These are phyloP conservation scores for Digitonthophagus gazella DNA, from an alignment of 2,888 invertebrate species.

Conservation along the genomic window DNA sequence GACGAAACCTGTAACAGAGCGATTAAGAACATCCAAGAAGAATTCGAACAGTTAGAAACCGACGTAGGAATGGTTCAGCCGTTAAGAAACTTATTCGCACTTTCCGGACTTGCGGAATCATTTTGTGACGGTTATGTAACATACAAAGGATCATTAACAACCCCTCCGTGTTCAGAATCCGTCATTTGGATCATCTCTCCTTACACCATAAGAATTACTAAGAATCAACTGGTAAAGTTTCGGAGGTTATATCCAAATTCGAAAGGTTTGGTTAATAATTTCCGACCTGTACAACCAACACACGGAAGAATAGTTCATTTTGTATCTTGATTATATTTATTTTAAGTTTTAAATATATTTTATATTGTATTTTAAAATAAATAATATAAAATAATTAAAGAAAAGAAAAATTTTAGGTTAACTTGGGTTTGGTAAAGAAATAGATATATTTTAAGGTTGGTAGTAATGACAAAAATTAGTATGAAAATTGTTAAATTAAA, in stretches of 20 bases:
- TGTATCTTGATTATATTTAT: constrained; percentile 10
- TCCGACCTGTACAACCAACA: constrained; percentile 31
- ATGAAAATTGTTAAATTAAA: no score
- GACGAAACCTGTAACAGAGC: constrained; percentile 23
- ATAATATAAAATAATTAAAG: not conserved
- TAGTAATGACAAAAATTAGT: no score
- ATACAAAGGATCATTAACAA: constrained; percentile 72
- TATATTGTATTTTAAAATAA: not conserved
- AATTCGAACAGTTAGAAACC: constrained; percentile 23
- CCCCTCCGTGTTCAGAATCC: constrained; percentile 72
- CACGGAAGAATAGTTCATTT: constrained; percentile 32
- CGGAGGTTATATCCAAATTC: constrained; percentile 27
- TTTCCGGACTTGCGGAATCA: constrained; percentile 27
- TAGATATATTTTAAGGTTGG: no score
- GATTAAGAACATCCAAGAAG: constrained; percentile 23
- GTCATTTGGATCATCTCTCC: constrained; percentile 75
- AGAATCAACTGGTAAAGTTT: constrained; percentile 53
- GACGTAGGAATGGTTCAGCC: constrained; percentile 24
- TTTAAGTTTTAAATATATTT: not conserved
- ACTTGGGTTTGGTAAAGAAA: no score
- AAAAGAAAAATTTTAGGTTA: no score
- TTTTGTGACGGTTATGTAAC: constrained; percentile 47
- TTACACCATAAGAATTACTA: constrained; percentile 66
- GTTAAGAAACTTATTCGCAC: constrained; percentile 26
- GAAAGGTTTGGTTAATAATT: constrained; percentile 33